These are phyloP conservation scores for Rhodeus uyekii DNA, from an alignment of 2,797 vertebrate species.

Conservation along the genomic window DNA sequence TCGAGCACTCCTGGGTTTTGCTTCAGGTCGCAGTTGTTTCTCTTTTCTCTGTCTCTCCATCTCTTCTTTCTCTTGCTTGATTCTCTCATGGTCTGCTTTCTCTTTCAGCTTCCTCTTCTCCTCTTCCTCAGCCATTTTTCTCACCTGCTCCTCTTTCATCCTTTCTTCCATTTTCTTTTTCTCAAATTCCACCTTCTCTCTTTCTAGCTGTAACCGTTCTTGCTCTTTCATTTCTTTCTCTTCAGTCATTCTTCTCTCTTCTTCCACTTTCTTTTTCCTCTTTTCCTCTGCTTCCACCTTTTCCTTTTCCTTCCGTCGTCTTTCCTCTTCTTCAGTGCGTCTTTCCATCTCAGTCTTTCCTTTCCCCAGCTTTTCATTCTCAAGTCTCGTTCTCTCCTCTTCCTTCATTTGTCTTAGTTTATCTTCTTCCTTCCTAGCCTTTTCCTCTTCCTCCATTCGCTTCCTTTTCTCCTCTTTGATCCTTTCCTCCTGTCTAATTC, in stretches of 20 bases:
- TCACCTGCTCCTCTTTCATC: slow-evolving; percentile 68
- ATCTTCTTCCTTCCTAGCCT: background rate
- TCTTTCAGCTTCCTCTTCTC: slow-evolving; percentile 53
- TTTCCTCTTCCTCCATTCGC: slow-evolving; percentile 7
- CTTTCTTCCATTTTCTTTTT: slow-evolving; percentile 62
- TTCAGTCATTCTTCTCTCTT: slow-evolving; percentile 61
- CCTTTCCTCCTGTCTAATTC: slow-evolving; percentile 3
- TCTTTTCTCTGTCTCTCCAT: slow-evolving; percentile 62
- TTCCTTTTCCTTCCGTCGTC: slow-evolving; percentile 6
- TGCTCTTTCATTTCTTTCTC: slow-evolving; percentile 47
- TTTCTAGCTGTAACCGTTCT: background rate
- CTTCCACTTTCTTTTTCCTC: slow-evolving; percentile 6
- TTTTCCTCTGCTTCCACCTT: slow-evolving; percentile 24
- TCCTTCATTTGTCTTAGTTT: background rate
- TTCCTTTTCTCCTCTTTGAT: slow-evolving; percentile 30
- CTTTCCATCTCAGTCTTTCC: slow-evolving; percentile 4
- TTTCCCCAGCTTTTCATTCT: slow-evolving; percentile 24
- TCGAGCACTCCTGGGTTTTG: slow-evolving; percentile 14
- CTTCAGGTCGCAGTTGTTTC: slow-evolving; percentile 39
- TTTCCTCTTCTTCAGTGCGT: background rate
- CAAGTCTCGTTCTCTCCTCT: background rate
- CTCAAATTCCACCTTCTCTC: slow-evolving; percentile 30
- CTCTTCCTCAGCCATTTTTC: slow-evolving; percentile 33
- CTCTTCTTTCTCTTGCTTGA: slow-evolving; percentile 73
- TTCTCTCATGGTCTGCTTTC: slow-evolving; percentile 59